These are phyloP conservation scores for Momotus momota DNA, from an alignment of 2,797 vertebrate species.

Conservation along the genomic window DNA sequence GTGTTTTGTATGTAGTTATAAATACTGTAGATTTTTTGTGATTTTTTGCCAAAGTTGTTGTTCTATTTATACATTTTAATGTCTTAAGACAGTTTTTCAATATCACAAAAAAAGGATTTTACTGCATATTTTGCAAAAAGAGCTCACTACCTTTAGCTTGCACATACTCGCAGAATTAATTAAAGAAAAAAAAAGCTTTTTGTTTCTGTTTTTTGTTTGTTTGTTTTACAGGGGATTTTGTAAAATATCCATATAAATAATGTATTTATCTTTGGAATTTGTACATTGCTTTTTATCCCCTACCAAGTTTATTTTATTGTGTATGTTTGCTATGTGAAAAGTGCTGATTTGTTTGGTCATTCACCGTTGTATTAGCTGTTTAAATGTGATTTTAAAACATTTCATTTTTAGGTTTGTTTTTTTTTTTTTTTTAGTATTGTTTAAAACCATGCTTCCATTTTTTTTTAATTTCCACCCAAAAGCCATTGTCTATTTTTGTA, in stretches of 20 bases:
- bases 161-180: conserved; percentile 86
- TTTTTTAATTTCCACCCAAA: conserved; percentile 88
- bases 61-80: conserved; percentile 94
- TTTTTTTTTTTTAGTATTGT: conserved; percentile 82
- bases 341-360: conserved; percentile 88
- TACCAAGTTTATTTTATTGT: conserved; percentile 90
- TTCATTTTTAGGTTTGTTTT: conserved; percentile 77
- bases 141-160: conserved; percentile 90
- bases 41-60: conserved; percentile 87
- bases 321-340: conserved; percentile 93
- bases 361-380: conserved; percentile 90
- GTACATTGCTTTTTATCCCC: conserved; percentile 89
- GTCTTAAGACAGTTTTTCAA: conserved; percentile 93
- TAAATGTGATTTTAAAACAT: conserved; percentile 92
- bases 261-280: conserved; percentile 98
- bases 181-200: conserved; percentile 79
- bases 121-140: conserved; percentile 87
- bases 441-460: conserved; percentile 90
- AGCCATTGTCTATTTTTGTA: conserved; percentile 98
- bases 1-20: conserved; percentile 92
- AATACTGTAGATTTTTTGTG: conserved; percentile 89
- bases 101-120: conserved; percentile 84
- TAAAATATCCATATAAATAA: conserved; percentile 98
- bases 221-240: conserved; percentile 90
- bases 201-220: conserved; percentile 72